A percentile compares a stretch with the other conserved stretches of the same genome.
Conservation (phyloP, 1,140 invertebrate species). For the Gonioctena quinquepunctata region DNA sequence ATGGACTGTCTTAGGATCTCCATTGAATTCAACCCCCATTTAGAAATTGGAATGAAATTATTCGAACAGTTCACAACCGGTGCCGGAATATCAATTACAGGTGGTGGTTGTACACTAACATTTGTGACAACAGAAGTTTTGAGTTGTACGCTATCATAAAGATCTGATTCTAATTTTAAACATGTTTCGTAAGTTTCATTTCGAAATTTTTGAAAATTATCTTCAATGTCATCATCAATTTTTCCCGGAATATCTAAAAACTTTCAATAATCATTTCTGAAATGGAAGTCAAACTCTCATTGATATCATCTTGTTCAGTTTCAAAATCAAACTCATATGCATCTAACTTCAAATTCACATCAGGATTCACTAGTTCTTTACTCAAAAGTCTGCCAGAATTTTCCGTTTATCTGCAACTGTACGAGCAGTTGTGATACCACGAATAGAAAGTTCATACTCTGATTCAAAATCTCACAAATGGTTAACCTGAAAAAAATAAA, state of each 20-base stretch:
- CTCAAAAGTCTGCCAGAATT: neutral
- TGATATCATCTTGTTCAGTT: too few relatives aligned
- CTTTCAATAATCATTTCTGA: too few relatives aligned
- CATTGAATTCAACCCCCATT: constrained; percentile 33
- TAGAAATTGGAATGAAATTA: constrained; percentile 8
- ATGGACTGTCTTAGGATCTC: constrained; percentile 21
- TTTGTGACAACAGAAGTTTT: too few relatives aligned
- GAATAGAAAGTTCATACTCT: neutral
- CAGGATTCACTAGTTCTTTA: neutral
- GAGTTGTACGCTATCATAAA: too few relatives aligned
- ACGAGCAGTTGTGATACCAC: neutral
- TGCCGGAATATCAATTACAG: neutral
- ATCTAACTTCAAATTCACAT: too few relatives aligned
- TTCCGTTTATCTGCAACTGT: neutral
- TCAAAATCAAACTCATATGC: neutral
- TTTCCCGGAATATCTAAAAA: too few relatives aligned
- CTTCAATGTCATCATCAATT: too few relatives aligned
- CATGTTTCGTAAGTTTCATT: too few relatives aligned
- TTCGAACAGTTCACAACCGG: neutral
- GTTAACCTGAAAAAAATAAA: neutral
- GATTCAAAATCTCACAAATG: neutral
- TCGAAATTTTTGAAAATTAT: too few relatives aligned
- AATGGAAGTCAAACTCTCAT: too few relatives aligned
- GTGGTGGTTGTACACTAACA: too few relatives aligned
- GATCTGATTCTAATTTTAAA: too few relatives aligned